Base-by-base conservation (phyloP, 2,113 vertebrate species). In the Limanda limanda region DNA sequence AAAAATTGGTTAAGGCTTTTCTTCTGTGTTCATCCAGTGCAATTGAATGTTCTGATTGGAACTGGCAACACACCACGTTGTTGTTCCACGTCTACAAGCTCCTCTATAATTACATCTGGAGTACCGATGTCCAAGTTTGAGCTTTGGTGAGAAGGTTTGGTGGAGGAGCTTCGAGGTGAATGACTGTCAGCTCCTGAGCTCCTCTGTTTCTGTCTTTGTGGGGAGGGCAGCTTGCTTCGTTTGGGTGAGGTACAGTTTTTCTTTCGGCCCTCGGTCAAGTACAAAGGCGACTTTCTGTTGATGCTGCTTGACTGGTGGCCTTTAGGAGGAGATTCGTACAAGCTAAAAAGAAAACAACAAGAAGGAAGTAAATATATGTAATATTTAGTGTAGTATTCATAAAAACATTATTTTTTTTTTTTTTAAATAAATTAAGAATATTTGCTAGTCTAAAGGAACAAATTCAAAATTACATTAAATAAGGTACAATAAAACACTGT, bases 41-140 rank as follows among this genome's bases (percentile, higher is more conserved):
- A 21, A 42, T 40, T 40, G 40, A 12, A 7, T 37, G 48, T 24
- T 61, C 21, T 25, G 45, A 40, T 17, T 58, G 15, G 8, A 56
- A 2, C 4, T 18, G 21, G 42, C 48, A 51, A 84, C 75, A 45
- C 21, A 86, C 85, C 71, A 1, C n/a, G 18, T 40, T 74, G 82
- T 27, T 84, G 20, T 24, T 78, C 63, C 70, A 95, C 94, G 60
- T 95, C 93, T 70, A 94, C 59, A 74, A 96, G 71, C 89, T 96
- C 95, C 86, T 98, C 96, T 78, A 96, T 89, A 57, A 97, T 92
- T 20, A 97, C 89, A 82, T 95, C 87, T 92, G 82, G 94, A 92
- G 20, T 57, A 18, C 0, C 83, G 0, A 27, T 27, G 21, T 61
- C 61, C 23, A 88, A 86, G 6, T 17, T 25, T 0, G 77, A 65